Evolutionary conservation across 2,113 vertebrate species (phyloP).

Genomic region (Mesembrinibis cayennensis): DNA sequence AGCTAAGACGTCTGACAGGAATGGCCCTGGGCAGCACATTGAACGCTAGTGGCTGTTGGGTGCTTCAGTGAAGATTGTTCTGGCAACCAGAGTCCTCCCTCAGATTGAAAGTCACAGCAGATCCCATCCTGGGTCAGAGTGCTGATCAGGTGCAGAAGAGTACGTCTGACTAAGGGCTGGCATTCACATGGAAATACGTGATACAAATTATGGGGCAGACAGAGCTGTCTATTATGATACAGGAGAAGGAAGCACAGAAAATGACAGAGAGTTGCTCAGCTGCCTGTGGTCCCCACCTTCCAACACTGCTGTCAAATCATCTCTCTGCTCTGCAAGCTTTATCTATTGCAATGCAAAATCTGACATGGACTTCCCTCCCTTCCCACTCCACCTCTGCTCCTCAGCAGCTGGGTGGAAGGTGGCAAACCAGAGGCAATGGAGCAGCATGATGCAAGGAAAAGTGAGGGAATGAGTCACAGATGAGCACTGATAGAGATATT

Average conservation of each 20-base stretch:
- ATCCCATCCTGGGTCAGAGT: not conserved
- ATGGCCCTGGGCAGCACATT: not conserved
- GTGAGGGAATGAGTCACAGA: not conserved
- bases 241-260: slow-evolving; percentile 1
- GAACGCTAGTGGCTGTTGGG: not conserved
- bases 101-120: not conserved
- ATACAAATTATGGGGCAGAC: not conserved
- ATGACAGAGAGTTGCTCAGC: not conserved
- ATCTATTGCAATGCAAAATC: not conserved
- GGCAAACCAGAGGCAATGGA: slow-evolving; percentile 53
- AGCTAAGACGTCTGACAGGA: not conserved
- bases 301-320: not conserved
- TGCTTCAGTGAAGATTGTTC: not conserved
- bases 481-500: slow-evolving; percentile 15
- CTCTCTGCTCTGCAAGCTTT: not conserved
- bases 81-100: not conserved
- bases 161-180: not conserved
- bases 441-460: not conserved
- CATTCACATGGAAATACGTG: not conserved
- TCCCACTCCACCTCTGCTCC: not conserved
- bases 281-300: not conserved
- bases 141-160: not conserved
- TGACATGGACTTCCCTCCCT: not conserved
- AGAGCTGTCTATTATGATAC: not conserved
- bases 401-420: slow-evolving; percentile 31